A percentile compares a stretch with the other conserved stretches of the same genome.
Conservation (phyloP, 2,113 vertebrate species). For the Notechis scutatus region DNA sequence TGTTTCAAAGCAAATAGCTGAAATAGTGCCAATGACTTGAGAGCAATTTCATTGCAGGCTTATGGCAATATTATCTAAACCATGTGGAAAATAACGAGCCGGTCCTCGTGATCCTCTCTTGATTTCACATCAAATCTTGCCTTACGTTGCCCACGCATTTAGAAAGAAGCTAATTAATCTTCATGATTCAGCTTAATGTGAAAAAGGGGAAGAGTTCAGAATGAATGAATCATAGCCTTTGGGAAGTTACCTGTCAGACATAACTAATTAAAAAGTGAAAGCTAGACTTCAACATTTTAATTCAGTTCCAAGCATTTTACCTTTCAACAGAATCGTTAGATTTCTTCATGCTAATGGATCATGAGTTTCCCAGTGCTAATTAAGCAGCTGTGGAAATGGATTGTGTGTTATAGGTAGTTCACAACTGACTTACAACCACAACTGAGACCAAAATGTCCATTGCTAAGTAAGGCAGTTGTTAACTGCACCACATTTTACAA, state of each 20-base stretch:
- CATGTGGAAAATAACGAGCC: background rate
- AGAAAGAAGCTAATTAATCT: constrained; percentile 67
- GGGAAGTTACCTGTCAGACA: constrained; percentile 22
- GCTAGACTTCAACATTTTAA: constrained; percentile 26
- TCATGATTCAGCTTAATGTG: constrained; percentile 53
- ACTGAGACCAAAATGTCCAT: background rate
- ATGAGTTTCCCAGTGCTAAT: background rate
- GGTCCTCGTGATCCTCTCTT: background rate
- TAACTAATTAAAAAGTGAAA: constrained; percentile 41
- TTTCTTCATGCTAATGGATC: constrained; percentile 11
- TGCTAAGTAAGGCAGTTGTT: background rate
- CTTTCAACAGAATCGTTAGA: constrained; percentile 1
- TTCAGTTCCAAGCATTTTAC: background rate
- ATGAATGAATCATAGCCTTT: constrained; percentile 49
- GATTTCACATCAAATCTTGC: background rate
- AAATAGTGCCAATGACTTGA: background rate
- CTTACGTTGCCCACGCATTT: constrained; percentile 57
- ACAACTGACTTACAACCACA: background rate
- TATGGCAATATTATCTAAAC: background rate
- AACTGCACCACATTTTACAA: background rate
- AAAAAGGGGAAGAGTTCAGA: constrained; percentile 37
- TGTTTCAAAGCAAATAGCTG: background rate
- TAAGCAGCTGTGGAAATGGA: background rate
- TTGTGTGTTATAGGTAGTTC: background rate
- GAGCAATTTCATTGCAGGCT: background rate